Percentiles rank a stretch among this genome's conserved stretches.
These are phyloP conservation scores for Penaeus vannamei DNA, from an alignment of 1,140 invertebrate species.

Conservation along the genomic window DNA sequence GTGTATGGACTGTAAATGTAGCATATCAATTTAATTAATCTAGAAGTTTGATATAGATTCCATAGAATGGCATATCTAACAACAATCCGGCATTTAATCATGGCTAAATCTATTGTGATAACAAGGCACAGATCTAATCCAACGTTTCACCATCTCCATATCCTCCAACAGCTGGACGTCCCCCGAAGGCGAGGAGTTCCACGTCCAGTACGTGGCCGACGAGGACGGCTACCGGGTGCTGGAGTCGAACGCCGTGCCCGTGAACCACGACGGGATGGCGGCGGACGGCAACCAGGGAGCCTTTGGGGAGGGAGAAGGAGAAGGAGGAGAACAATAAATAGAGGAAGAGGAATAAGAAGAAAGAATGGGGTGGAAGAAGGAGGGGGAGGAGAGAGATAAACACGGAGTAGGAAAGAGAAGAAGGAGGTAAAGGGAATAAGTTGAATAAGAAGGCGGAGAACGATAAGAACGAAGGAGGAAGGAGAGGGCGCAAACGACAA, in stretches of 20 bases:
- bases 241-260: constrained; percentile 4
- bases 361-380: not conserved
- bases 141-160: no score
- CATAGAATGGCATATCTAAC: no score
- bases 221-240: constrained; percentile 16
- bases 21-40: no score
- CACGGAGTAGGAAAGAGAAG: no score
- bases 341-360: not conserved
- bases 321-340: not conserved
- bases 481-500: not conserved
- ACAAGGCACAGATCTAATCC: no score
- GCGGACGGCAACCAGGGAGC: not conserved
- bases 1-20: no score
- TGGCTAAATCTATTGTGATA: no score
- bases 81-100: no score
- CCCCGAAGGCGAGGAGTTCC: not conserved
- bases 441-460: not conserved
- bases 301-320: not conserved
- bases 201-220: constrained; percentile 10
- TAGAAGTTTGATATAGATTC: no score
- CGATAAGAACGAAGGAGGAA: not conserved
- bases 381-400: no score
- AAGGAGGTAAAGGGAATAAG: no score
- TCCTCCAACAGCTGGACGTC: not conserved
- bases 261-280: not conserved